Base-by-base conservation (phyloP, 2,888 invertebrate genomes). In the Erynnis tages region DNA sequence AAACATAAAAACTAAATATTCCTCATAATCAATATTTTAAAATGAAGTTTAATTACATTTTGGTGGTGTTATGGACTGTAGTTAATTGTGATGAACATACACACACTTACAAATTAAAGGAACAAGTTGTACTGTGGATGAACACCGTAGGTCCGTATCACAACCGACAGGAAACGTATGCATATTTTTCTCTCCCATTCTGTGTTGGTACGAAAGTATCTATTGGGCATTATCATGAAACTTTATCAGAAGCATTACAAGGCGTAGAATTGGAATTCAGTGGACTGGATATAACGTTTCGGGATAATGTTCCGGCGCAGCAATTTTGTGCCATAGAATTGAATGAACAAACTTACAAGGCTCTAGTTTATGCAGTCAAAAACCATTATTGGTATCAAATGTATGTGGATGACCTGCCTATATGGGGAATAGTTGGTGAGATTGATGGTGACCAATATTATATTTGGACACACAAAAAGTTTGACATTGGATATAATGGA, bases 331-430 rank as follows among this genome's bases (percentile, higher is more conserved):
- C 94, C 68, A 94, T 97, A 30, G 92, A 93, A 69, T 86, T 98
- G 57, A 92, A 92, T 48, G 95, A 97, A 58, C 96, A 97, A 65
- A 94, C 95, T 59, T 94, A 95, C 62, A 97, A 97, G 76, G 96
- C 97, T 1, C 97, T 99, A 71, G 93, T 96, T 0, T 99, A 99
- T 86, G 99, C 99, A 17, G 98, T 99, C 1, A 97, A 97, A 83
- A 99, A 99, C 87, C 98, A 99, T 76, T 99, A 99, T 81, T 99
- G 98, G 98, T 99, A 99, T 85, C 99, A 99, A 87, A 99, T 99
- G 99, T 99, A 99, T 82, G 95, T 99, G 59, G 99, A 99, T 82
- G 98, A 98, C 70, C 88, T 99, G 54, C 99, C 99, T 10, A 97
- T 99, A 62, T 99, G 98, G 98, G 99, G 98, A 80, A 97, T 98